Conservation (phyloP, 2,113 vertebrate genomes). For the Conger conger region DNA sequence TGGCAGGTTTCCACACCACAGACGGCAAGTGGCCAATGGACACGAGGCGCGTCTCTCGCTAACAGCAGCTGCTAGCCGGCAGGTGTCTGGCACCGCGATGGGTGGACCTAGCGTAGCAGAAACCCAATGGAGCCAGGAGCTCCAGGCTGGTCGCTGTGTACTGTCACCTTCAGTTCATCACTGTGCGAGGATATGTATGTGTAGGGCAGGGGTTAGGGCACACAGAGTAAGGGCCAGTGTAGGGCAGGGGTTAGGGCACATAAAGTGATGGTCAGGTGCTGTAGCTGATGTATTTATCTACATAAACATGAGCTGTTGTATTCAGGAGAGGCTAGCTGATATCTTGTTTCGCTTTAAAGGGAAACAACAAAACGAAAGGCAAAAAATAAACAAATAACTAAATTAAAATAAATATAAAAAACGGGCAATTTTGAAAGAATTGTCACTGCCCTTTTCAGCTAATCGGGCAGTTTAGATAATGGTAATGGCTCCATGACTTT, state of each 20-base stretch:
- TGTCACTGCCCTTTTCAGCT: neutral
- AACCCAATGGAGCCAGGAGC: no score
- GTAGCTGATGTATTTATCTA: neutral
- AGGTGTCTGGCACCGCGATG: no score
- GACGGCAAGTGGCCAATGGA: no score
- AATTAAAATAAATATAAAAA: neutral
- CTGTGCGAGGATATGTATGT: neutral
- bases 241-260: neutral
- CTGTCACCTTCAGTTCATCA: neutral
- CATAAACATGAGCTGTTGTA: neutral
- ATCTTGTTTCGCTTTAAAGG: no score
- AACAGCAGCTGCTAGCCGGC: no score
- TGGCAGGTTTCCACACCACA: no score
- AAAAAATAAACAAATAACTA: no score
- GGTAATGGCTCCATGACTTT: neutral
- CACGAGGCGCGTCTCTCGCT: no score
- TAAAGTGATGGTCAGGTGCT: neutral
- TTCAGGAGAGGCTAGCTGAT: neutral
- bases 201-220: neutral
- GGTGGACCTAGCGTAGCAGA: no score
- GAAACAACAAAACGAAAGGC: neutral
- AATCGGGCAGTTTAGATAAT: neutral
- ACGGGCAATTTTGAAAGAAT: neutral
- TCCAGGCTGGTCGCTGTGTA: neutral
- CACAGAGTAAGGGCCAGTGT: no score